Evolutionary conservation across 2,888 invertebrate species (phyloP), one percentile per base, ranked within the genome.

Genomic region (Papilio protenor): DNA sequence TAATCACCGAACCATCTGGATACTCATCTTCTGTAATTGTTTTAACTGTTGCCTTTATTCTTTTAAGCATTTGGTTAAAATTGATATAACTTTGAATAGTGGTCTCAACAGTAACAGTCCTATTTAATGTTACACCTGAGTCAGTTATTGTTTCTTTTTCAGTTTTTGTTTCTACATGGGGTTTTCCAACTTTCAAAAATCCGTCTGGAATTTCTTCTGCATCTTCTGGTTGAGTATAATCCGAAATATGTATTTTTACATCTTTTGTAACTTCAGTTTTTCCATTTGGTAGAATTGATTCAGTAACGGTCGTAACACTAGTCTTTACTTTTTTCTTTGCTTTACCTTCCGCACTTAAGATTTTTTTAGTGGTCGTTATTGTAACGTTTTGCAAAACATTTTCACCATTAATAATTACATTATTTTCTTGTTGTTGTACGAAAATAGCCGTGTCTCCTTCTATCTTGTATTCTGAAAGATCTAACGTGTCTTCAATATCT

Each of bases 261-360:
- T 95, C 93, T 86, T 92, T 94, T 2, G 91, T 91, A 2, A 93
- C 85, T 90, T 94, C 93, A 61, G 89, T 91, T 79, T 90, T 85
- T 18, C 93, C 94, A 79, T 92, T 87, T 3, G 93, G 88, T 75
- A 89, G 86, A 73, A 84, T 87, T 23, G 91, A 91, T 83, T 94
- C 92, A 47, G 94, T 94, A 0, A 92, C 81, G 1, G 90, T 93
- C 85, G 94, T 92, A 5, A 90, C 79, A 0, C 92, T 93, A 0
- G 90, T 94, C 83, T 91, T 93, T 0, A 92, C 8, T 86, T 94
- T 95, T 84, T 88, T 94, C 75, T 86, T 91, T 66, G 86, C 83
- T 79, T 85, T 90, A 76, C 92, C 91, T 77, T 83, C 83, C 49
- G 88, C 88, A 57, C 88, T 81, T 59, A 95, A 86, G 21, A 89